Base-by-base conservation (phyloP, 2,888 invertebrate species). In the Drosophila kuntzei region DNA sequence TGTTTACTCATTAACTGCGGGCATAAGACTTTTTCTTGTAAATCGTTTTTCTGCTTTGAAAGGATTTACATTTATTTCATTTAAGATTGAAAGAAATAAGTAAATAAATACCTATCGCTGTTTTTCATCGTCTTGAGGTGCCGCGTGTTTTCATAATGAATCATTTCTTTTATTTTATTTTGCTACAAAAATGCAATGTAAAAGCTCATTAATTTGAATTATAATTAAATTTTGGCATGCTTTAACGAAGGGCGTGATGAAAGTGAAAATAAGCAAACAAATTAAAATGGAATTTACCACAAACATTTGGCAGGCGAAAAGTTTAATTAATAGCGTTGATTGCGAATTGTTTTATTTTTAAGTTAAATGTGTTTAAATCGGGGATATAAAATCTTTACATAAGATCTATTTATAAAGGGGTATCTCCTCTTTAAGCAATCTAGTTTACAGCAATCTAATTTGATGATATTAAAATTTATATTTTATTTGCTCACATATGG, bases 151-250 rank as follows among this genome's bases (percentile, higher is more conserved):
- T 22, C 18, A 49, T 50, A 32, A 50, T 49, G 37, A 61, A 20
- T 39, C 41, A 43, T 59, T 37, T 36, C 16, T 5, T 37, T 25
- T 29, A 4, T 36, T 46, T 14, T 16, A 11, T 27, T 18, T 39
- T 18, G 5, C 11, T 32, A 25, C n/a, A 25, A 41, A 39, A 53
- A 18, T 46, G 50, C 39, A 46, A 46, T 43, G 39, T 27, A 47
- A 51, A 44, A 34, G 18, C 37, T 4, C 47, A 51, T 50, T 61
- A 32, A 64, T 72, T 39, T 22, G 47, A 74, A 61, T 44, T 49
- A 43, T 67, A 74, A 87, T 81, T 74, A 27, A 36, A 49, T 78
- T 65, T 79, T 78, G 86, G 75, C 88, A 67, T 34, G 70, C 32
- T 41, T 51, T 7, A 3, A 20, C 25, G 8, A 34, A 20, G 39